Base-by-base conservation (phyloP, 2,888 invertebrate genomes). In the Drosophila lacicola region DNA sequence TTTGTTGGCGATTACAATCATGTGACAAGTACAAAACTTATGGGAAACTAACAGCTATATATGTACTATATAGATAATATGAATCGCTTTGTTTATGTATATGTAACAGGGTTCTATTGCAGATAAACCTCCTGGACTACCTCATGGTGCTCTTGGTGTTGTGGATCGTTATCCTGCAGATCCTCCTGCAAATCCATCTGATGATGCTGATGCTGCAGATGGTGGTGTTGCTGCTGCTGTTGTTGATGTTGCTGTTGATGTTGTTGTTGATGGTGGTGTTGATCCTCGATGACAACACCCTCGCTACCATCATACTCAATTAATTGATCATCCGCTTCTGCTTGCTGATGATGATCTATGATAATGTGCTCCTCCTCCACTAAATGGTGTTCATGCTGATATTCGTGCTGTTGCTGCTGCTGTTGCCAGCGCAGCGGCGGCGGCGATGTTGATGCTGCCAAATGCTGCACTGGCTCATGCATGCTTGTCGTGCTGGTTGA, bases 51-150 rank as follows among this genome's bases (percentile, higher is more conserved):
- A 57, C 67, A 57, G 47, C 67, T 66, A 65, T 14, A 14, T 39
- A 36, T 39, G 11, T 14, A 51, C 53, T 53, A 49, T 61, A 60
- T 37, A 17, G 37, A 45, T 39, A 58, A 44, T 67, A 33, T 42
- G 17, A 37, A 46, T 55, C 11, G 55, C 34, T 17, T 45, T 53
- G 39, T 36, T 29, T 50, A 49, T 42, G 36, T 44, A 34, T 58
- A 57, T 54, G 25, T 58, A 71, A 62, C 61, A 57, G 21, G 49
- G 21, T n/a, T 55, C 53, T 80, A 90, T 54, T 90, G 90, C 57
- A 91, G 78, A 81, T 91, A 91, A 50, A 91, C 90, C 53, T 91
- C 90, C 63, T 91, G 91, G 29, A 90, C 90, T 45, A 89, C 88
- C 36, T 91, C 90, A 45, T 90, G 87, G 49, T 90, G 91, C 56